phyloP scores from a whole-genome alignment of 2,113 vertebrate genomes.

The Mionectes macconnelli region DNA sequence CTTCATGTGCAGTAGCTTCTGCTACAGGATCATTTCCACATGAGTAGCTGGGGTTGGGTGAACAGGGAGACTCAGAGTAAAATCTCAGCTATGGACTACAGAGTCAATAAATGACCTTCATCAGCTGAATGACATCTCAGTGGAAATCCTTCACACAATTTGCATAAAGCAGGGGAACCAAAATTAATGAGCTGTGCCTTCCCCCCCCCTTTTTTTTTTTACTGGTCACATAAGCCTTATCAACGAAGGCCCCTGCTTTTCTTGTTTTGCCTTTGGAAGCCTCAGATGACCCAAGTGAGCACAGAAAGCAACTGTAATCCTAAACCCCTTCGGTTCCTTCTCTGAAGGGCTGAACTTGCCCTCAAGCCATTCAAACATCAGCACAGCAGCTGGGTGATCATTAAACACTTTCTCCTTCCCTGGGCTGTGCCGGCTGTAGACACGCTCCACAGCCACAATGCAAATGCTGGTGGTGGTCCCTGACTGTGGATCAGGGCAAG shows the following conservation, averaged over 20 bases:
- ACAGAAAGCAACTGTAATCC: background rate
- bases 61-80: background rate
- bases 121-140: background rate
- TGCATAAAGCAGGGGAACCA: background rate
- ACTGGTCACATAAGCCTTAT: background rate
- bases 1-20: background rate
- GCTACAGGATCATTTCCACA: background rate
- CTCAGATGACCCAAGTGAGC: background rate
- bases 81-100: background rate
- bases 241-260: background rate
- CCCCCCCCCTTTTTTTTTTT: background rate
- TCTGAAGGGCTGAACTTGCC: background rate
- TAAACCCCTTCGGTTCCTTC: background rate
- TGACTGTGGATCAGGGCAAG: background rate
- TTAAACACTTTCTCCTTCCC: background rate
- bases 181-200: background rate
- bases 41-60: background rate
- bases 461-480: background rate
- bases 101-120: background rate
- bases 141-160: background rate
- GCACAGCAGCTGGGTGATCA: background rate
- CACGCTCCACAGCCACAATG: fast-evolving
- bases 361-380: background rate
- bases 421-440: background rate
- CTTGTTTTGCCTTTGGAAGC: background rate